These are phyloP conservation scores for Mormyrus iriodes DNA, from an alignment of 2,113 vertebrate species.

Conservation along the genomic window DNA sequence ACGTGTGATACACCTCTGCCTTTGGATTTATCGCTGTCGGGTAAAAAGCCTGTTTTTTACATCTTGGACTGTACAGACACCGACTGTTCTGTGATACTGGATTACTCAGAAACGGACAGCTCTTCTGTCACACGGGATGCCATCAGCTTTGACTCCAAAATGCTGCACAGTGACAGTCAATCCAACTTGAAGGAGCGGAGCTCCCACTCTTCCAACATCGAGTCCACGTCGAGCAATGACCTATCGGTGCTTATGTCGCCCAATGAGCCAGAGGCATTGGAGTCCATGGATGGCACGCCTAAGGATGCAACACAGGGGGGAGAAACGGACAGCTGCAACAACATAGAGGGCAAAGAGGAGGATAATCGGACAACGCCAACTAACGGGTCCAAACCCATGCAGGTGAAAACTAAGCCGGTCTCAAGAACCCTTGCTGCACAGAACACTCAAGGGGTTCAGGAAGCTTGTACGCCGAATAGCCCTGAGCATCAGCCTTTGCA, in stretches of 20 bases:
- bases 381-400: conserved; percentile 29
- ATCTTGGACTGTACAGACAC: conserved; percentile 72
- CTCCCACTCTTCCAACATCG: conserved; percentile 58
- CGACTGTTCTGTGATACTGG: conserved; percentile 78
- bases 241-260: conserved; percentile 34
- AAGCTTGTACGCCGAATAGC: conserved; percentile 65
- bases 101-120: conserved; percentile 74
- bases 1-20: conserved; percentile 61
- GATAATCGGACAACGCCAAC: conserved; percentile 33
- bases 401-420: conserved; percentile 47
- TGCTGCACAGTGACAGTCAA: conserved; percentile 31
- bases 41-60: conserved; percentile 58
- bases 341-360: conserved; percentile 41
- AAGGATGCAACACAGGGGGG: conserved; percentile 51
- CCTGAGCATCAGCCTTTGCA: conserved; percentile 79
- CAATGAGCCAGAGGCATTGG: conserved; percentile 40
- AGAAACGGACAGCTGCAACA: conserved; percentile 56
- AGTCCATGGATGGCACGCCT: conserved; percentile 32
- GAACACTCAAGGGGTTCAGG: conserved; percentile 42
- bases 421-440: conserved; percentile 48
- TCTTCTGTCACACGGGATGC: conserved; percentile 43
- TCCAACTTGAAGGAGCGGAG: conserved; percentile 41
- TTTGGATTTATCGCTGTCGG: conserved; percentile 60
- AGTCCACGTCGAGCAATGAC: conserved; percentile 49
- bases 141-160: conserved; percentile 32